Base-by-base conservation (phyloP, 2,797 vertebrate genomes). In the Typhlichthys eigenmanni region DNA sequence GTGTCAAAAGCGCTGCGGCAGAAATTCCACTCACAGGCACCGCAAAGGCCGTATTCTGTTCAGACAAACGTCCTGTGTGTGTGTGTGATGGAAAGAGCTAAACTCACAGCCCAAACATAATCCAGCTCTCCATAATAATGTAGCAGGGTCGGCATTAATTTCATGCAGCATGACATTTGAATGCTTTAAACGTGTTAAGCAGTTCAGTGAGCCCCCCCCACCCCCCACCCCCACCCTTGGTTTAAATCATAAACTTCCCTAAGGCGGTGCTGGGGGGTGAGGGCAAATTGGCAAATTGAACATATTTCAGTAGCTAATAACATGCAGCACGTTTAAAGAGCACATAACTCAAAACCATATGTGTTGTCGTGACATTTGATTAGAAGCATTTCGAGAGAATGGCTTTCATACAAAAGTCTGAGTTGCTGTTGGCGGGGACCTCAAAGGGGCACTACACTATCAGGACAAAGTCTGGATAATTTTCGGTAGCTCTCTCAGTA, bases 401-500 rank as follows among this genome's bases (percentile, higher is more conserved):
- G 48, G 60, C 74, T 85, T 81, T 84, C 13, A 80, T 83, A 69
- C 75, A 29, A 64, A 60, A 47, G 68, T 78, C 73, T 76, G 79
- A 24, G 80, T 7, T 10, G 43, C 66, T 69, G 69, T 72, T 80
- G 81, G 75, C 78, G 69, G 77, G 12, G 45, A 51, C 77, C 68
- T 79, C 68, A 57, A 63, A 66, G 61, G 64, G 61, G 17, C 24
- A 5, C n/a, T 13, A 13, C 64, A 47, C 53, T 43, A 47, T 52
- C n/a, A 66, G 68, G 61, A 79, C 75, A 69, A 78, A 83, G 69
- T 49, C 4, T 6, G 74, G 52, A 71, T 69, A 76, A 83, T 84
- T 86, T 84, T 78, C 83, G 75, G 83, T 81, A 87, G 82, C 83
- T 85, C 73, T 79, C 53, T 76, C 74, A 71, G 71, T 72, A 72